These are phyloP conservation scores for Ellobium chinense DNA, from an alignment of 2,888 invertebrate genomes.

Conservation along the genomic window DNA sequence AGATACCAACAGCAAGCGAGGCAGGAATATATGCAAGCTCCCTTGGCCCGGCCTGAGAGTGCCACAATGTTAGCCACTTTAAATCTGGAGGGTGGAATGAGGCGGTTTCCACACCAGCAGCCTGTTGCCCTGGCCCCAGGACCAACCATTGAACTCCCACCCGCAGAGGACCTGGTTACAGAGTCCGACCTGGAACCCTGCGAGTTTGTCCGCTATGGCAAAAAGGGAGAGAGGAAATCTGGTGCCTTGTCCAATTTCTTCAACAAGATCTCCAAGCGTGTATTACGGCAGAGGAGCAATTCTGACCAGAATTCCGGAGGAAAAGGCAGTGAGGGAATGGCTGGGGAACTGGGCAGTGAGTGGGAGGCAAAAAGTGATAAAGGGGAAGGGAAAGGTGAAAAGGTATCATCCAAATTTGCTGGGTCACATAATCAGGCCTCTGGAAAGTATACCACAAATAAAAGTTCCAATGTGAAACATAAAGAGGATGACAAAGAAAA, in stretches of 20 bases:
- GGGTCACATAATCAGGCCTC: neutral
- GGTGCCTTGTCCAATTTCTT: slow-evolving; percentile 63
- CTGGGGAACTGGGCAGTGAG: neutral
- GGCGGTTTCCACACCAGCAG: slow-evolving; percentile 46
- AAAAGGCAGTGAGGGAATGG: neutral
- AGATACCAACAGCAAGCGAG: slow-evolving; percentile 42
- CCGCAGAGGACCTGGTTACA: neutral
- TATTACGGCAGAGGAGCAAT: slow-evolving; percentile 62
- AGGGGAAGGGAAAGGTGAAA: neutral
- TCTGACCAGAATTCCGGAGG: slow-evolving; percentile 27
- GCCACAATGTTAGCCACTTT: slow-evolving; percentile 64
- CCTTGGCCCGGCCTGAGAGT: slow-evolving; percentile 67
- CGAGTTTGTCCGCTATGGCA: slow-evolving; percentile 30
- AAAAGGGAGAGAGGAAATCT: slow-evolving; percentile 60
- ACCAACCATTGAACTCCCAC: slow-evolving; percentile 58
- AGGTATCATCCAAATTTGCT: neutral
- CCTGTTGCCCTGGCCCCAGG: slow-evolving; percentile 60
- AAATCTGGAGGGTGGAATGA: slow-evolving; percentile 64
- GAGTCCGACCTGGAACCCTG: neutral
- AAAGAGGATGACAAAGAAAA: slow-evolving; percentile 27
- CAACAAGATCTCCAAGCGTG: slow-evolving; percentile 65
- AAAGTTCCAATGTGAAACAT: neutral
- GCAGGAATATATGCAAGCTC: slow-evolving; percentile 53
- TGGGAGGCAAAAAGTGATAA: neutral
- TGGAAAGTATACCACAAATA: neutral